Evolutionary conservation across 2,797 vertebrate genomes (phyloP).

Genomic region (Peromyscus melanophrys): DNA sequence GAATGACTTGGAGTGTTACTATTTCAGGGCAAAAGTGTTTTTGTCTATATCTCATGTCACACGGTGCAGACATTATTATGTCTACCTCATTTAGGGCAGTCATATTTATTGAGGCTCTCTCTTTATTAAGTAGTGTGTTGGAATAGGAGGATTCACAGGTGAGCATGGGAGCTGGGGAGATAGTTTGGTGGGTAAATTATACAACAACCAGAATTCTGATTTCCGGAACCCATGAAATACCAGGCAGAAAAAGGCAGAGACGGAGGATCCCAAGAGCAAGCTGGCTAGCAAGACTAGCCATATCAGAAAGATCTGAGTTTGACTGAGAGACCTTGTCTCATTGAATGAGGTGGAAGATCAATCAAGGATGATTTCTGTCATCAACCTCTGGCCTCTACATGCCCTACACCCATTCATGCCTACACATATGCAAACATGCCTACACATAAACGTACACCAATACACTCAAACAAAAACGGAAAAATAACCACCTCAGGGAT

Average conservation of each 20-base stretch:
- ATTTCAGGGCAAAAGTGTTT: slow-evolving; percentile 49
- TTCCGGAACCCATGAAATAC: background rate
- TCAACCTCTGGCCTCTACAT: background rate
- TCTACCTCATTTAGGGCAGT: background rate
- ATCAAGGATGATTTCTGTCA: background rate
- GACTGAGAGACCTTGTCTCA: background rate
- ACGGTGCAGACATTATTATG: background rate
- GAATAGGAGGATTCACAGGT: background rate
- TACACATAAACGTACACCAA: no score
- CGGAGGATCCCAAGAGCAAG: background rate
- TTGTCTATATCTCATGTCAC: background rate
- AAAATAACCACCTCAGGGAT: background rate
- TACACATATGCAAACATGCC: background rate
- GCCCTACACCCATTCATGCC: background rate
- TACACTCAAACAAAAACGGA: background rate
- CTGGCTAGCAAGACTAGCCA: background rate
- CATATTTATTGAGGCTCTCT: background rate
- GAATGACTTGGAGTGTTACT: slow-evolving; percentile 45
- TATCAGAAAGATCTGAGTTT: background rate
- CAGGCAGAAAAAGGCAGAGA: background rate
- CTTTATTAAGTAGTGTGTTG: slow-evolving; percentile 12
- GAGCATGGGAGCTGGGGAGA: background rate
- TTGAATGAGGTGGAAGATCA: background rate
- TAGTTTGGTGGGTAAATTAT: background rate
- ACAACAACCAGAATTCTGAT: background rate